Evolutionary conservation across 2,888 invertebrate genomes (phyloP).

Genomic region (Acleris cristana): DNA sequence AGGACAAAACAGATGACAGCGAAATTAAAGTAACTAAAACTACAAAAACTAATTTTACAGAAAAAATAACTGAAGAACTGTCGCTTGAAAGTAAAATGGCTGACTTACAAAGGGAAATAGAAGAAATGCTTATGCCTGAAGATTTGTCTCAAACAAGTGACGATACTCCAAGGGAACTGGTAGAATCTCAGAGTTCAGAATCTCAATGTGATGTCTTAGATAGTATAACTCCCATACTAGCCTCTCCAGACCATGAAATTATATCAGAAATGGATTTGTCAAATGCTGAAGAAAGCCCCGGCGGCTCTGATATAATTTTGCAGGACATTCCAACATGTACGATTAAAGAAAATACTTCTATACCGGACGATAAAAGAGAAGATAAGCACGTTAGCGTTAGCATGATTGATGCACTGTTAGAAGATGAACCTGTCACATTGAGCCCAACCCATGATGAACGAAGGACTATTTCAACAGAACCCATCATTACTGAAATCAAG

Average conservation of each 20-base stretch:
- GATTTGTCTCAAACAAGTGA: conserved; percentile 70
- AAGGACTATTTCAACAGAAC: conserved; percentile 43
- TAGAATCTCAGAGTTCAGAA: conserved; percentile 59
- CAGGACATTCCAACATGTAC: neutral
- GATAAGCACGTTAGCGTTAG: conserved; percentile 62
- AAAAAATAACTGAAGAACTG: conserved; percentile 65
- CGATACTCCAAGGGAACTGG: conserved; percentile 64
- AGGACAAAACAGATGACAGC: conserved; percentile 37
- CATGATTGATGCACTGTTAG: conserved; percentile 60
- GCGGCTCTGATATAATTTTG: neutral
- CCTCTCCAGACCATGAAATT: conserved; percentile 65
- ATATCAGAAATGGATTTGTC: conserved; percentile 36
- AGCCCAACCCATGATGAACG: conserved; percentile 50
- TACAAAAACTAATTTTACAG: conserved; percentile 7
- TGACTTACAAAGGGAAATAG: conserved; percentile 77
- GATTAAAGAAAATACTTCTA: neutral
- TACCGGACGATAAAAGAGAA: conserved; percentile 47
- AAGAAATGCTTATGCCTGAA: conserved; percentile 77
- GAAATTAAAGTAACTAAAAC: conserved; percentile 4
- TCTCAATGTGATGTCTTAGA: conserved; percentile 63
- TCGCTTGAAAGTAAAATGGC: conserved; percentile 79
- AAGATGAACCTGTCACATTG: conserved; percentile 54
- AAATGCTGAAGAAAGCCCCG: conserved; percentile 20
- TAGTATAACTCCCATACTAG: conserved; percentile 63
- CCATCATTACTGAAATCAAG: conserved; percentile 1